Evolutionary conservation across 1,140 invertebrate genomes (phyloP).

Genomic region (Hylaeus volcanicus): DNA sequence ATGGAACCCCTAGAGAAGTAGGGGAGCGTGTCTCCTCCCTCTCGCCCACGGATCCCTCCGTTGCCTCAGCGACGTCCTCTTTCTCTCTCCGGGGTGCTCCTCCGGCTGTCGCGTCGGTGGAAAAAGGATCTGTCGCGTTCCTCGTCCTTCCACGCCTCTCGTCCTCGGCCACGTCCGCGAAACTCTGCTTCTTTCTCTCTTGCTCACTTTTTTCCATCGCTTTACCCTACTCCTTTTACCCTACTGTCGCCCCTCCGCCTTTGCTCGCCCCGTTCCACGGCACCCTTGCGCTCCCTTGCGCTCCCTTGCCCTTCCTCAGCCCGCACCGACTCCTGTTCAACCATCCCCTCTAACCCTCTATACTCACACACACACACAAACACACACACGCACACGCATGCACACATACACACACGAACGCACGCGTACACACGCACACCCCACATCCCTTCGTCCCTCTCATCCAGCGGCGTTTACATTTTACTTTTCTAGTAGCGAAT

Average conservation of each 20-base stretch:
- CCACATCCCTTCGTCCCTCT: constrained; percentile 49
- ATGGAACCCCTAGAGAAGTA: constrained; percentile 76
- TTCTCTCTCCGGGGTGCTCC: constrained; percentile 44
- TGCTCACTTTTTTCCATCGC: constrained; percentile 36
- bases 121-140: constrained; percentile 67
- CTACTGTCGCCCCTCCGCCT: constrained; percentile 18
- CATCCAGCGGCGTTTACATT: constrained; percentile 76
- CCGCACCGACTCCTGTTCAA: constrained; percentile 44
- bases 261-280: constrained; percentile 17
- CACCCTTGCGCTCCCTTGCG: background rate
- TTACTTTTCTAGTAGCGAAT: constrained; percentile 82
- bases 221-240: constrained; percentile 35
- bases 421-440: no score
- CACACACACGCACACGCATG: no score
- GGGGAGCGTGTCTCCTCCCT: constrained; percentile 67
- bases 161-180: constrained; percentile 64
- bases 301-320: constrained; percentile 57
- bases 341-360: background rate
- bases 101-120: constrained; percentile 59
- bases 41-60: constrained; percentile 26
- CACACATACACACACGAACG: no score
- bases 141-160: constrained; percentile 61
- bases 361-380: no score
- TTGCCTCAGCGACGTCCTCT: constrained; percentile 45
- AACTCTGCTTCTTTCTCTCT: constrained; percentile 49